Percentiles rank a stretch among this genome's conserved stretches.
Evolutionary conservation across 1,140 invertebrate species (phyloP).

Genomic region (Drosophila persimilis): DNA sequence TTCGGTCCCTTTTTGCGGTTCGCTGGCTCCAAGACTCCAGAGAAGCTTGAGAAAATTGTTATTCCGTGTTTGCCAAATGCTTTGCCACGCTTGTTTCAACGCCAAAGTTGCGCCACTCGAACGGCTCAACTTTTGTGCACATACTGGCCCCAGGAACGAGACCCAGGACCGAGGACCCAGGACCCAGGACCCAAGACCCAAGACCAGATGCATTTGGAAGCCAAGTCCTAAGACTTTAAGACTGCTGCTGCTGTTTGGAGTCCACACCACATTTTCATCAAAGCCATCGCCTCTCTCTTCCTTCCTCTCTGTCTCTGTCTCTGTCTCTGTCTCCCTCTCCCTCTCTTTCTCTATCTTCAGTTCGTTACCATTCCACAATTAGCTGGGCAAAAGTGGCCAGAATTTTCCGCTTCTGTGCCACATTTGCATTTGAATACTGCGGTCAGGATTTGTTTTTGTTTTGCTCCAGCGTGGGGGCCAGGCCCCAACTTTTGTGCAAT

Average conservation of each 20-base stretch:
- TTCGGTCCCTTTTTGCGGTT: constrained; percentile 27
- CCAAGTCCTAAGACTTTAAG: constrained; percentile 23
- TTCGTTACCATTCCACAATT: constrained; percentile 48
- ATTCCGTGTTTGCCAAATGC: constrained; percentile 77
- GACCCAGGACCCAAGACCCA: constrained; percentile 9
- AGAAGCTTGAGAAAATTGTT: constrained; percentile 64
- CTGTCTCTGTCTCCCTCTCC: background rate
- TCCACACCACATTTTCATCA: constrained; percentile 14
- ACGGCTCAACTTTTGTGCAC: constrained; percentile 40
- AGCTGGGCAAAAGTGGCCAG: constrained; percentile 42
- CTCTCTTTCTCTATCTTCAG: constrained; percentile 26
- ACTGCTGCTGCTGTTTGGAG: constrained; percentile 1
- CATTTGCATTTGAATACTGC: constrained; percentile 52
- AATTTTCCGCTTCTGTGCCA: constrained; percentile 47
- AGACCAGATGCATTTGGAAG: constrained; percentile 22
- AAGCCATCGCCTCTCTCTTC: constrained; percentile 17
- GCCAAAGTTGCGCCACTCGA: constrained; percentile 17
- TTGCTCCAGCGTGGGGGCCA: constrained; percentile 14
- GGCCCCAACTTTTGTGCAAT: constrained; percentile 48
- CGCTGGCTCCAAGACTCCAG: constrained; percentile 40
- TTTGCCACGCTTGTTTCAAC: constrained; percentile 70
- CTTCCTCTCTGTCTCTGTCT: background rate
- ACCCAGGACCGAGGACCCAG: constrained; percentile 9
- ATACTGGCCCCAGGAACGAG: constrained; percentile 14
- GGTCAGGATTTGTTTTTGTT: constrained; percentile 40